Evolutionary conservation across 2,113 vertebrate genomes (phyloP), one percentile per base, ranked within the genome.

Genomic region (Channa argus): DNA sequence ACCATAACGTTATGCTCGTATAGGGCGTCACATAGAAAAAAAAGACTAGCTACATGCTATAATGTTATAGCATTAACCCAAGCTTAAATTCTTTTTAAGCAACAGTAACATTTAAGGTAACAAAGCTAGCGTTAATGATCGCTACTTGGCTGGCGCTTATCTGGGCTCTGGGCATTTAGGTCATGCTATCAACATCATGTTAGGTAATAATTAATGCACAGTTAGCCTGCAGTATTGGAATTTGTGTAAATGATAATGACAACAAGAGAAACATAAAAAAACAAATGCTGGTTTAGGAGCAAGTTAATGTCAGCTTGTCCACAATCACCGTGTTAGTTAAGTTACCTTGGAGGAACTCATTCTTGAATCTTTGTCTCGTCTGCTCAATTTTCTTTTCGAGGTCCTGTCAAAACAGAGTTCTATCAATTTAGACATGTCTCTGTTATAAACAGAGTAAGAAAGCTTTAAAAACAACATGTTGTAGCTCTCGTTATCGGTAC

Each of bases 281-380:
- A 2, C 56, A 56, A 41, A 43, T 11, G 9, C 14, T 46, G 5
- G 1, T 12, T 2, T n/a, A 14, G 0, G 13, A 49, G 24, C 12
- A 50, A 37, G n/a, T 66, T 55, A 37, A 49, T 50, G 36, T 8
- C 65, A 37, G 24, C 41, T 62, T 51, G 58, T 55, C 63, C 45
- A 61, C 7, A 67, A 53, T 44, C 34, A 74, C 33, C 43, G 37
- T 9, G 58, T 24, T 24, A 24, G 24, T 24, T 24, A 24, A 24
- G 24, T 90, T 92, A 99, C 98, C 97, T 95, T 95, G 82, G 52
- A 96, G 71, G 77, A 93, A 95, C 68, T 98, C 97, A 14, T 92
- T 88, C 79, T 94, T 95, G 89, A 99, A 99, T 63, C 96, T 94
- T 77, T 94, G 92, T 39, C 96, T 93, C 1, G 89, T 95, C 82